Evolutionary conservation across 2,113 vertebrate species (phyloP), one percentile per base, ranked within the genome.

Genomic region (Sciurus niger): DNA sequence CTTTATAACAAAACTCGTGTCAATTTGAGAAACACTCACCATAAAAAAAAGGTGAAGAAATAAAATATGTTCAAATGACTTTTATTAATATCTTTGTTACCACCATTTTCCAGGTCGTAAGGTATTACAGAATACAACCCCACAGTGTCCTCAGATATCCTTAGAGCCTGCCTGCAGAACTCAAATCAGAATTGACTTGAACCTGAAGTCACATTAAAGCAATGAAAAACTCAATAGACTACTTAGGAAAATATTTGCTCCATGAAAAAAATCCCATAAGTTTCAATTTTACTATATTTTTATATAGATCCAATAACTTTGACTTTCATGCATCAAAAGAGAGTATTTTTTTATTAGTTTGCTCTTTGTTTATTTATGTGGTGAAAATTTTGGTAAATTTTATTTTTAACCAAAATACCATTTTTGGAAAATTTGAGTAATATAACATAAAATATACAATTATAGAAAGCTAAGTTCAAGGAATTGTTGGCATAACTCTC

Each of bases 11-110:
- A 96, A 79, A 79, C 14, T 48, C 48, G 51, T 84, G 46, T 84
- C 92, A 97, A 25, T 82, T 95, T 95, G 82, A 97, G 94, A 95
- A 78, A 63, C 82, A 28, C 74, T 78, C n/a, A 58, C 67, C 11
- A 53, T 89, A 78, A 86, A 89, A 72, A 91, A 7, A 94, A 34
- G 10, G 18, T 58, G 6, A 88, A 9, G 37, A 91, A 95, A 80
- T 95, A 80, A 89, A 95, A 88, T 78, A 88, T 32, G 53, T 60
- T 82, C 43, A 89, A 91, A 87, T 74, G 12, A 80, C 90, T 92
- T 86, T 84, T 90, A 90, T 37, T 89, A 72, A 80, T 84, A 40
- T 72, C 65, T 77, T 80, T 94, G 51, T 63, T 55, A 40, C 43
- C 32, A 55, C 28, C 3, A 11, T 73, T 96, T 83, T 96, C 65